Evolutionary conservation across 2,797 vertebrate species (phyloP).

Genomic region (Pitangus sulphuratus): DNA sequence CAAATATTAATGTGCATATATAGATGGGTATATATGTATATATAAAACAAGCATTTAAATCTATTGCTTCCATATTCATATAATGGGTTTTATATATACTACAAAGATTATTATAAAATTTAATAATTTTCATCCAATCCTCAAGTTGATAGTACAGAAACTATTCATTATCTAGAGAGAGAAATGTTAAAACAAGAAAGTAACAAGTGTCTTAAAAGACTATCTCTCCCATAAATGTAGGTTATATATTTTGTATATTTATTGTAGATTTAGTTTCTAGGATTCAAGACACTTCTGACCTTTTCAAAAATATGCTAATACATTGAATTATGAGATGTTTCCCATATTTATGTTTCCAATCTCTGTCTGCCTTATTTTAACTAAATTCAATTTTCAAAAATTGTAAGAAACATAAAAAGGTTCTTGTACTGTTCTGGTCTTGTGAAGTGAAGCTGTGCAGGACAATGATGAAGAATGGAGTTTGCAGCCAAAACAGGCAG

Average conservation of each 20-base stretch:
- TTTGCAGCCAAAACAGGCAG: background rate
- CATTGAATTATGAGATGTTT: background rate
- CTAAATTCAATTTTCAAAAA: background rate
- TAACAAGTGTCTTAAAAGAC: background rate
- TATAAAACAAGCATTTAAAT: background rate
- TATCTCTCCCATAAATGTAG: background rate
- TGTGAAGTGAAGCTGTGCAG: background rate
- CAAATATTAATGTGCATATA: background rate
- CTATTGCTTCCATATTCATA: background rate
- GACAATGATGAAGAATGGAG: background rate
- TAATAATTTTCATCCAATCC: slow-evolving; percentile 14
- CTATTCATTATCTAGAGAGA: slow-evolving; percentile 1
- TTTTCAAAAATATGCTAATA: background rate
- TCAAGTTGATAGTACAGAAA: background rate
- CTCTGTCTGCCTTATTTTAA: background rate
- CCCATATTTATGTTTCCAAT: background rate
- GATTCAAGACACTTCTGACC: background rate
- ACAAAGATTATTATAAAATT: background rate
- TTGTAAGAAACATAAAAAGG: background rate
- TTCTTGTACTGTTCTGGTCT: background rate
- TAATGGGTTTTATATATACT: background rate
- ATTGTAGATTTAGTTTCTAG: background rate
- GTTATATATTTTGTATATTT: background rate
- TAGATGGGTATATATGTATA: background rate
- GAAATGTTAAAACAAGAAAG: slow-evolving; percentile 30